These are phyloP conservation scores for Sciurus carolinensis DNA, from an alignment of 2,797 vertebrate genomes.

Conservation along the genomic window DNA sequence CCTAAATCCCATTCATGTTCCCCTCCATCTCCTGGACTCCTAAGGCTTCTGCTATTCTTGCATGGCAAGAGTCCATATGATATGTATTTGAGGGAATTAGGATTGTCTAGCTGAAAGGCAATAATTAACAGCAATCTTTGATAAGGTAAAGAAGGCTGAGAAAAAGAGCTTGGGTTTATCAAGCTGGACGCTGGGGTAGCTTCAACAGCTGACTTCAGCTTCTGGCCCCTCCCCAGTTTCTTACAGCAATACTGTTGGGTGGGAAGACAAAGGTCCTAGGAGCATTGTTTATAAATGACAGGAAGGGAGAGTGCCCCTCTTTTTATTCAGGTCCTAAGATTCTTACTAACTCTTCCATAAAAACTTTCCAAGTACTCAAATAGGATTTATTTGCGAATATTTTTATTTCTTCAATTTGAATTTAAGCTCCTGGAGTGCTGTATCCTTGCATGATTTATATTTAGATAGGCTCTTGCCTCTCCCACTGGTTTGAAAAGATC, in stretches of 20 bases:
- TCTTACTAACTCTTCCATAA: conserved; percentile 4
- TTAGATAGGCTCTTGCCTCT: conserved; percentile 47
- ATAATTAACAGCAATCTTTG: background rate
- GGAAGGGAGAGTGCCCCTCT: background rate
- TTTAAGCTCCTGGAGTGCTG: background rate
- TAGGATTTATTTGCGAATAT: conserved; percentile 40
- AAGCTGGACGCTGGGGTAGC: background rate
- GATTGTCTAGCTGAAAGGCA: background rate
- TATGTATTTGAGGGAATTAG: background rate
- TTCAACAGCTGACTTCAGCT: background rate
- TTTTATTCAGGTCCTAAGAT: conserved; percentile 1
- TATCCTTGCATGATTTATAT: conserved; percentile 41
- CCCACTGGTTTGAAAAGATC: background rate
- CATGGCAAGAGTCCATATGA: background rate
- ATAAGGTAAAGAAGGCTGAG: background rate
- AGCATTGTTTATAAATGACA: background rate
- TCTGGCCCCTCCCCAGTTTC: accelerated
- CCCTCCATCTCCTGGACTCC: background rate
- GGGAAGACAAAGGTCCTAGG: background rate
- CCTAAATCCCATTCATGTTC: background rate
- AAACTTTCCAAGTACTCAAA: conserved; percentile 15
- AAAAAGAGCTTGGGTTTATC: background rate
- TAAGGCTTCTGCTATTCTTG: background rate
- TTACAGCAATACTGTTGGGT: background rate
- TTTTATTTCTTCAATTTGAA: conserved; percentile 60